Evolutionary conservation across 2,797 vertebrate species (phyloP), one percentile per base, ranked within the genome.

Genomic region (Tolypeutes matacus): DNA sequence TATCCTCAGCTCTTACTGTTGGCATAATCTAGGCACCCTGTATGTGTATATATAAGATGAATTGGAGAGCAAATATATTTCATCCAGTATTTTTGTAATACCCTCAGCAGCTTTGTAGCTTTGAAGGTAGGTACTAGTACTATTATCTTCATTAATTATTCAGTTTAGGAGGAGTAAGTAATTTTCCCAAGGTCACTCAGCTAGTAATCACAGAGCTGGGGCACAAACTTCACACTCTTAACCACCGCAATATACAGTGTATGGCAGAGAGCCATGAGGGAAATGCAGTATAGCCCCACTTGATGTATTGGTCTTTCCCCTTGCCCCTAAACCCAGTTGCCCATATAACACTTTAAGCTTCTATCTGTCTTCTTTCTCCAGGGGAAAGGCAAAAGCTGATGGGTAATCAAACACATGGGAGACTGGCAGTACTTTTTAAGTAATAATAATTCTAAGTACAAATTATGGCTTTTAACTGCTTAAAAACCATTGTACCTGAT

Each of bases 111-210:
- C 29, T 84, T 91, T 94, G 51, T 92, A 46, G 46, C 46, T 46
- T 46, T 46, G 21, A 95, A 49, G 70, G 80, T 17, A 62, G 70
- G n/a, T 53, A 70, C 60, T 87, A 0, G 25, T 60, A 65, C 46
- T 90, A 0, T 73, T 93, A 14, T 77, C 51, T 15, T 95, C 20
- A 69, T 69, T 75, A 91, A 31, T 93, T 34, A 46, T 80, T 89
- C 51, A n/a, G 4, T 3, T 73, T 94, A 90, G 46, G 36, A 96
- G 73, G 25, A 85, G 51, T 78, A 87, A 86, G 60, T 87, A 72
- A 83, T 82, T 77, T 93, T 15, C 14, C 21, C 15, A 34, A 10
- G 31, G 18, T 92, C 8, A 29, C 25, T 92, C 36, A 62, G 73
- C 18, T 76, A 23, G 18, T 86, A 39, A 67, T 51, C 69, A 70